Conservation (phyloP, 2,113 vertebrate species). For the Silurus glanis region DNA sequence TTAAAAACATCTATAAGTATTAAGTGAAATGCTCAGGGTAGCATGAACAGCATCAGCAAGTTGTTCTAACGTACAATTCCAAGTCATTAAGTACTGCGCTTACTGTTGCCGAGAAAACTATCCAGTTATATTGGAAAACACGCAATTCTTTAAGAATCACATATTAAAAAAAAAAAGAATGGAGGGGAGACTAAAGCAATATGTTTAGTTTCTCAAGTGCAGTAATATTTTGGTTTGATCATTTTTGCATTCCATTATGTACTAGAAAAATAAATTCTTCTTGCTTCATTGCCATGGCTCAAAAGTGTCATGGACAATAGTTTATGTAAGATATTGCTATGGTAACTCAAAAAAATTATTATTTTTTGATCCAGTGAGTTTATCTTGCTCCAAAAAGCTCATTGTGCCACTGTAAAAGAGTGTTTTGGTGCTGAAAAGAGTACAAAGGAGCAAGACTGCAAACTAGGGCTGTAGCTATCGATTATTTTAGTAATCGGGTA, state of each 20-base stretch:
- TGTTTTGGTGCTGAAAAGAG: neutral
- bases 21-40: slow-evolving; percentile 17
- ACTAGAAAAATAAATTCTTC: neutral
- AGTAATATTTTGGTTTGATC: slow-evolving; percentile 9
- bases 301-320: slow-evolving; percentile 34
- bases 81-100: neutral
- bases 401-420: neutral
- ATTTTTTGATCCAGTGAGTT: neutral
- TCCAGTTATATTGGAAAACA: neutral
- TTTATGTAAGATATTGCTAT: slow-evolving; percentile 40
- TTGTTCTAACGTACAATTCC: neutral
- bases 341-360: neutral
- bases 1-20: slow-evolving; percentile 35
- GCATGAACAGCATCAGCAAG: slow-evolving; percentile 36
- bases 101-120: neutral
- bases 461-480: neutral
- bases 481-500: no score
- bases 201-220: neutral
- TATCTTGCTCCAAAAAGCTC: neutral
- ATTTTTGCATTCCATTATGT: slow-evolving; percentile 3
- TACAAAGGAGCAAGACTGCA: neutral
- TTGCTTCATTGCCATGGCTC: slow-evolving; percentile 2
- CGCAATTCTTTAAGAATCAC: neutral
- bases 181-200: neutral
- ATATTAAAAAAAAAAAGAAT: neutral